A percentile compares a stretch with the other conserved stretches of the same genome.
These are phyloP conservation scores for Glomeris maerens DNA, from an alignment of 1,140 invertebrate genomes.

Conservation along the genomic window DNA sequence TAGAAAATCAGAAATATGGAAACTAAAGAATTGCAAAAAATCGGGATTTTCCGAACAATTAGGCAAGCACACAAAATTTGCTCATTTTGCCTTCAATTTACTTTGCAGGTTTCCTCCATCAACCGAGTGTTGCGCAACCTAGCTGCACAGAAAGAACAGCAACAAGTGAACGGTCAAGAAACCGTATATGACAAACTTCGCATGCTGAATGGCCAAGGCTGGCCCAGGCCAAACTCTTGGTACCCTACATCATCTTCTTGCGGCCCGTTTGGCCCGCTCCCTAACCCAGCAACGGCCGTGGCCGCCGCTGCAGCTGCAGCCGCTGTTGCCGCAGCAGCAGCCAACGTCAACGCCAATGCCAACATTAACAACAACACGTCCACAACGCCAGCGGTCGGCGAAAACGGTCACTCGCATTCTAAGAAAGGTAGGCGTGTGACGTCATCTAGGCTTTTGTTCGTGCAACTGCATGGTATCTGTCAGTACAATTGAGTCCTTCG, in stretches of 20 bases:
- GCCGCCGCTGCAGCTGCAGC: constrained; percentile 1
- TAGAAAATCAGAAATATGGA: no score
- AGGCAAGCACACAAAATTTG: no score
- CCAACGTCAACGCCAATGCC: not conserved
- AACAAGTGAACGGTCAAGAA: constrained; percentile 27
- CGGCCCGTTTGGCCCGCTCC: no score
- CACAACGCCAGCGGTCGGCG: not conserved
- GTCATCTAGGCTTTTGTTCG: no score
- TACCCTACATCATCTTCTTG: no score
- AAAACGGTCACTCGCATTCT: constrained; percentile 6
- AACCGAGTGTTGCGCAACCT: constrained; percentile 92
- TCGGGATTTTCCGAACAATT: no score
- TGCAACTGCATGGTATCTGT: no score
- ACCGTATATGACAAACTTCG: constrained; percentile 71
- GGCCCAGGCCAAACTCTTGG: constrained; percentile 43
- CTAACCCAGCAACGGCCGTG: constrained; percentile 4
- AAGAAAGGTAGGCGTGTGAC: constrained; percentile 20
- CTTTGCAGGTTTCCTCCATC: constrained; percentile 83
- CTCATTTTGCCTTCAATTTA: no score
- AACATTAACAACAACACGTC: not conserved
- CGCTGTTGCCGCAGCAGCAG: not conserved
- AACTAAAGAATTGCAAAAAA: no score
- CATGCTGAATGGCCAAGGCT: constrained; percentile 57
- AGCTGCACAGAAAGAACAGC: constrained; percentile 67
- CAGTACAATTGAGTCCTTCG: no score